A percentile compares a stretch with the other conserved stretches of the same genome.
These are phyloP conservation scores for Poeciliopsis turneri DNA, from an alignment of 2,797 vertebrate species.

Conservation along the genomic window DNA sequence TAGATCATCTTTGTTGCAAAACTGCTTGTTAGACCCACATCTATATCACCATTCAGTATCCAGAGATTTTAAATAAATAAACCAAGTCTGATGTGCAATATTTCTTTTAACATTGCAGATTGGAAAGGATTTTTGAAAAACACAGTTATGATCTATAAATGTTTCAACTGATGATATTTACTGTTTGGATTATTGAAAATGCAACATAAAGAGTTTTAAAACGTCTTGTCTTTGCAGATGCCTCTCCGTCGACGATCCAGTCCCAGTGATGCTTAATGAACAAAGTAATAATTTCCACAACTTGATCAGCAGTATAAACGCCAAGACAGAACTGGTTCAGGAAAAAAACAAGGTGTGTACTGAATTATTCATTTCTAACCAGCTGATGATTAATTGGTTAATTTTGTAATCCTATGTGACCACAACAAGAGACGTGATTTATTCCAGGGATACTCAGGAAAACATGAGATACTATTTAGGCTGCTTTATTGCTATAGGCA, in stretches of 20 bases:
- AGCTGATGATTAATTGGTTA: background rate
- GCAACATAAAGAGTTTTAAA: background rate
- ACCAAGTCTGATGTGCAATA: background rate
- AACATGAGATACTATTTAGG: background rate
- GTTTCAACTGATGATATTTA: background rate
- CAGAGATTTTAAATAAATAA: background rate
- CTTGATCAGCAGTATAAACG: slow-evolving; percentile 76
- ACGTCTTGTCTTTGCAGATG: slow-evolving; percentile 65
- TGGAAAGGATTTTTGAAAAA: background rate
- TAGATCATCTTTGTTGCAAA: too few species aligned
- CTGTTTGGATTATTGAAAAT: background rate
- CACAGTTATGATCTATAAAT: background rate
- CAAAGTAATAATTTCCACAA: slow-evolving; percentile 66
- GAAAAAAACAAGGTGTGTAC: slow-evolving; percentile 84
- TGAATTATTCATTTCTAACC: slow-evolving; percentile 6
- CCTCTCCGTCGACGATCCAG: slow-evolving; percentile 18
- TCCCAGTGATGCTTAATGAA: slow-evolving; percentile 49
- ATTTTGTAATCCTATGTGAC: slow-evolving; percentile 26
- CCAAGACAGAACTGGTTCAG: slow-evolving; percentile 61
- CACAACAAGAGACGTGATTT: slow-evolving; percentile 22
- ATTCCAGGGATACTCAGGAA: slow-evolving; percentile 11
- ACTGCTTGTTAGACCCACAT: background rate
- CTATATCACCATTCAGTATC: background rate
- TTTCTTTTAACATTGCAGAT: background rate
- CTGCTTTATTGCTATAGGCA: background rate